A percentile compares a stretch with the other conserved stretches of the same genome.
Evolutionary conservation across 1,140 invertebrate genomes (phyloP).

Genomic region (Oreohelix idahoensis): DNA sequence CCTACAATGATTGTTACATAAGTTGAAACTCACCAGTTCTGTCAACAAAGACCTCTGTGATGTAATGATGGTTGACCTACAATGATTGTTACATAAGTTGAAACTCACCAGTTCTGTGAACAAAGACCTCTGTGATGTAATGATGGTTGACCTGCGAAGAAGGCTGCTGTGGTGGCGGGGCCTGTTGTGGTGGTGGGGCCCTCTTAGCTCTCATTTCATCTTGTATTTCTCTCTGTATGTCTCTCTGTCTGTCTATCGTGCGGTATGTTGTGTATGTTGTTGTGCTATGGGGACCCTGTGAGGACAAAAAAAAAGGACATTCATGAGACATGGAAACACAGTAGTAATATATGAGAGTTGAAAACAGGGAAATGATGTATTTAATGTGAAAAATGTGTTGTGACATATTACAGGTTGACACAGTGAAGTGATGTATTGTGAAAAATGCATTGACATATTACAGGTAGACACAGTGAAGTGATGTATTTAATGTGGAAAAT

Average conservation of each 20-base stretch:
- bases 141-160: slow-evolving; percentile 56
- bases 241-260: slow-evolving; percentile 50
- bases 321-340: no score
- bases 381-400: no score
- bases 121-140: slow-evolving; percentile 68
- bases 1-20: background rate
- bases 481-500: no score
- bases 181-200: slow-evolving; percentile 21
- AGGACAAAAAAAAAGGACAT: background rate
- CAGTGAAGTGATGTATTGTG: no score
- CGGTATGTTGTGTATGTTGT: slow-evolving; percentile 56
- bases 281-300: slow-evolving; percentile 41
- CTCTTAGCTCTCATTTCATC: slow-evolving; percentile 46
- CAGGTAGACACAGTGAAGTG: no score
- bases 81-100: no score
- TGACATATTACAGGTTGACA: no score
- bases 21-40: background rate
- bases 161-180: slow-evolving; percentile 43
- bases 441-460: no score
- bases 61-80: background rate
- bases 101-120: slow-evolving; percentile 56
- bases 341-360: no score
- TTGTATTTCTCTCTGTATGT: slow-evolving; percentile 26
- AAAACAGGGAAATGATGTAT: no score
- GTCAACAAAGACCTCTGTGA: background rate